Evolutionary conservation across 92 coral and sea anemone genomes (phyloP), one percentile per base, ranked within the genome.

Genomic region (Meandrina meandrites): DNA sequence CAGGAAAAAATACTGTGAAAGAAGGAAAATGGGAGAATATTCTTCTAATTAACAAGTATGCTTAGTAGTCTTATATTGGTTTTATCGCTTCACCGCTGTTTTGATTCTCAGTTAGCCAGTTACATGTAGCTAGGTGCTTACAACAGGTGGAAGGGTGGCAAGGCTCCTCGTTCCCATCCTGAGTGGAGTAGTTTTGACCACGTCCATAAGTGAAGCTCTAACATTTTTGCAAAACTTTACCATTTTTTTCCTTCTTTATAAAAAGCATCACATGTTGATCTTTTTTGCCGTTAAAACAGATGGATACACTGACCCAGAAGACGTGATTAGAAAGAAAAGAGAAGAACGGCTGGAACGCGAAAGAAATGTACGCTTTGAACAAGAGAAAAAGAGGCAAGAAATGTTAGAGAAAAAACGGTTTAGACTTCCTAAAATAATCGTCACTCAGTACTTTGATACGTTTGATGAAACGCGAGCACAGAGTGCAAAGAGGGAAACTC

Each of bases 361-460:
- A 56, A 92, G 40, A 81, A 77, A 83, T 67, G 24, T 81, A 42
- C 93, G 81, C 30, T 62, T 89, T 32, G 86, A 82, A 31, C 78
- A 75, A 22, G 95, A 90, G 81, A 86, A 79, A 70, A 92, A 78
- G 56, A 91, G 95, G 2, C 77, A 89, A 79, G 88, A 91, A 47
- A 58, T 66, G 64, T 84, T 88, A n/a, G 91, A 73, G 79, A 89
- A 90, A 17, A 90, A 82, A 81, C 86, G 94, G 34, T 75, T 84
- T 53, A 90, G 76, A 45, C 90, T 94, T 40, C 98, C 98, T 1
- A 80, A 79, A 60, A 94, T 94, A 78, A 89, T 94, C 21, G 83
- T 92, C 24, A 88, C 98, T 14, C 84, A 94, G 58, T 87, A 90
- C 85, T 90, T 91, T 56, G 92, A 87, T 42, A 66, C 51, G 77